These are phyloP conservation scores for Crotalus viridis DNA, from an alignment of 2,113 vertebrate genomes.

Conservation along the genomic window DNA sequence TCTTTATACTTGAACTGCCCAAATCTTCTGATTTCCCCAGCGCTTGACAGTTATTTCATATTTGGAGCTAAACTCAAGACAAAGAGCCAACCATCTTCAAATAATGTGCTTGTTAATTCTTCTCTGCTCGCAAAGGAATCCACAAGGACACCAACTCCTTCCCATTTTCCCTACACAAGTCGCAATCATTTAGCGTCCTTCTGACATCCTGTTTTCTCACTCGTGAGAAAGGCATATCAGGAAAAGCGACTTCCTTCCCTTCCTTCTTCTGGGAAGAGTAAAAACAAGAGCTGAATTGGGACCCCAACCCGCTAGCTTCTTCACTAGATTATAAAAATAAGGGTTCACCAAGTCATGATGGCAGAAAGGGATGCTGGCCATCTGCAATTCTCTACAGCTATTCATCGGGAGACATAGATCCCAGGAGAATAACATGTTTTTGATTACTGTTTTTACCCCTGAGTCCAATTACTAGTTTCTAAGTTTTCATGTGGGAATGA, in stretches of 20 bases:
- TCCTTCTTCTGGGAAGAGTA: neutral
- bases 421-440: slow-evolving; percentile 55
- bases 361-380: slow-evolving; percentile 1
- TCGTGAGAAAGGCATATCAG: neutral
- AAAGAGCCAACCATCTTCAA: neutral
- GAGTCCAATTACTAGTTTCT: slow-evolving; percentile 65
- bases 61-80: neutral
- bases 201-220: neutral
- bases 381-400: slow-evolving; percentile 15
- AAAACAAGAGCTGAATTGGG: neutral
- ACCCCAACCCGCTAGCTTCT: neutral
- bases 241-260: no score
- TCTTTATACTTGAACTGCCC: neutral
- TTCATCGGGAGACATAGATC: slow-evolving; percentile 17
- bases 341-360: neutral
- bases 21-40: neutral
- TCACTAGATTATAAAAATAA: neutral
- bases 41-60: neutral
- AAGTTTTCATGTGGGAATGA: slow-evolving; percentile 5
- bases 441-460: slow-evolving; percentile 38
- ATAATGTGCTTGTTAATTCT: neutral
- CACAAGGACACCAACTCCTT: neutral
- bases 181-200: neutral
- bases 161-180: neutral
- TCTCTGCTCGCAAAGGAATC: neutral